Conservation (phyloP, 2,113 vertebrate species). For the Pampusana beccarii region DNA sequence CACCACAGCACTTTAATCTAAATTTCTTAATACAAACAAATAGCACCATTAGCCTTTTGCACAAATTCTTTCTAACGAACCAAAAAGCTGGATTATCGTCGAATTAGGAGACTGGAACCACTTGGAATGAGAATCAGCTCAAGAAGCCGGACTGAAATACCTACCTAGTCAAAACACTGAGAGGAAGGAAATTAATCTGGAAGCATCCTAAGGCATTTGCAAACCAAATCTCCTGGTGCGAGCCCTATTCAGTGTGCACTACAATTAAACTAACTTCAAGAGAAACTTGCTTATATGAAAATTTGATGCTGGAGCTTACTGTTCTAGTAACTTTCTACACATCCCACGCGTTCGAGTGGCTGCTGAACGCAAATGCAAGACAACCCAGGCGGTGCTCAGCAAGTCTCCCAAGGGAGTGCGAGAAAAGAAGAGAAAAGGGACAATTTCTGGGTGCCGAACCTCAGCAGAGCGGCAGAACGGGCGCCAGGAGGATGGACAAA, state of each 20-base stretch:
- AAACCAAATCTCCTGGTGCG: neutral
- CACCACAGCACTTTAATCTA: constrained; percentile 62
- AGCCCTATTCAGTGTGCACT: neutral
- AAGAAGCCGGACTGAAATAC: neutral
- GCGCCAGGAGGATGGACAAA: too few relatives aligned
- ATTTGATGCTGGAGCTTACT: neutral
- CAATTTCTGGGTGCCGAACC: too few relatives aligned
- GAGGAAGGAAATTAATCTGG: neutral
- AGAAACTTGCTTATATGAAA: neutral
- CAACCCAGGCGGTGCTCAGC: neutral
- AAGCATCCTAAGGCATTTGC: neutral
- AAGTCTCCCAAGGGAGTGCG: constrained; percentile 20
- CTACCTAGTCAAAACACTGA: neutral
- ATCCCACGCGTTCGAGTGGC: neutral
- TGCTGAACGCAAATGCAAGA: neutral
- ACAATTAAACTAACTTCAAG: neutral
- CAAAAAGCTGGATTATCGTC: constrained; percentile 1
- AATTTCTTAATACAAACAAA: constrained; percentile 56
- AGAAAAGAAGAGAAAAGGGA: neutral
- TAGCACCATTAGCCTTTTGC: constrained; percentile 62
- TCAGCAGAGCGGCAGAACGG: too few relatives aligned
- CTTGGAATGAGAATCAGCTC: constrained; percentile 3
- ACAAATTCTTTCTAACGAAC: constrained; percentile 26
- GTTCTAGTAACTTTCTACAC: neutral
- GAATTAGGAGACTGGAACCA: constrained; percentile 1